Conservation (phyloP, 2,113 vertebrate species). For the Platichthys flesus region DNA sequence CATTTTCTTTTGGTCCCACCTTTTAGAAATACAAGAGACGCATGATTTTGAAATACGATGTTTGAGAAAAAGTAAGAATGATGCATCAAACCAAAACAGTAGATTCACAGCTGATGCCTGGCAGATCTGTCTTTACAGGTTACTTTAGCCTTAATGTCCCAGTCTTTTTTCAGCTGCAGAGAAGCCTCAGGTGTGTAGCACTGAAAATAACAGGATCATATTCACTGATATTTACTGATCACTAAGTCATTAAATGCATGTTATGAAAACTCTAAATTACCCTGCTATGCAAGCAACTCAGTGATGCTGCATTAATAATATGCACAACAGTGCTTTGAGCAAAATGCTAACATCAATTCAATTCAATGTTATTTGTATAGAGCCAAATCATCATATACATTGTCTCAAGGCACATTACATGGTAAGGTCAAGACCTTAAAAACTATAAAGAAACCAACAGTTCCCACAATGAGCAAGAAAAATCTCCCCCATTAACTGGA, state of each 20-base stretch:
- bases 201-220: slow-evolving; percentile 68
- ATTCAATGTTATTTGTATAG: no score
- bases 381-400: no score
- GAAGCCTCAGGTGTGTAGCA: slow-evolving; percentile 88
- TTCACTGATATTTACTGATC: neutral
- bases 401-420: no score
- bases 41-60: neutral
- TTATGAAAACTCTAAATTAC: no score
- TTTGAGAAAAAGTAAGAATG: neutral
- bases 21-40: slow-evolving; percentile 26
- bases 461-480: no score
- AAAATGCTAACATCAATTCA: no score
- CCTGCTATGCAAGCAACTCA: no score
- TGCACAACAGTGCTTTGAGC: no score
- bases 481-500: no score
- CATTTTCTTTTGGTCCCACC: slow-evolving; percentile 85
- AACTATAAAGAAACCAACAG: no score
- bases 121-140: slow-evolving; percentile 79
- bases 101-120: slow-evolving; percentile 82
- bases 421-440: no score
- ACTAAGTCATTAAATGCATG: neutral
- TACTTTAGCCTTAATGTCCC: slow-evolving; percentile 79
- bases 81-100: neutral
- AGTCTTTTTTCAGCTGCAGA: slow-evolving; percentile 86
- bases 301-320: no score